A percentile compares a stretch with the other conserved stretches of the same genome.
These are phyloP conservation scores for Tamandua tetradactyla DNA, from an alignment of 2,797 vertebrate species.

Conservation along the genomic window DNA sequence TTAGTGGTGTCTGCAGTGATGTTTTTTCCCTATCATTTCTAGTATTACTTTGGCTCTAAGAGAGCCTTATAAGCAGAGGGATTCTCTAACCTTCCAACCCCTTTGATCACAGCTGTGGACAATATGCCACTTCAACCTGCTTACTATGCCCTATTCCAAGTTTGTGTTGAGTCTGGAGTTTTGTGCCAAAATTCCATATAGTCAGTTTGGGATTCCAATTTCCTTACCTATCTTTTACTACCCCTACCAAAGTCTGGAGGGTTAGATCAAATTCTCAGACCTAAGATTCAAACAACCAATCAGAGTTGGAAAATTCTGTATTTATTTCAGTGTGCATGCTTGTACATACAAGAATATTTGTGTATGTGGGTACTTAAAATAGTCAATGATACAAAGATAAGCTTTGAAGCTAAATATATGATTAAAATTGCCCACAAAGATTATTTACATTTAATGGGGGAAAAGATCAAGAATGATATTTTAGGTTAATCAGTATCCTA, in stretches of 20 bases:
- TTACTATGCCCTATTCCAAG: not conserved
- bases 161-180: not conserved
- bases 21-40: not conserved
- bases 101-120: not conserved
- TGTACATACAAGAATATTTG: not conserved
- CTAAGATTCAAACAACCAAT: not conserved
- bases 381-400: not conserved
- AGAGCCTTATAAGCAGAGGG: not conserved
- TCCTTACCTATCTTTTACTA: not conserved
- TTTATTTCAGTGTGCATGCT: not conserved
- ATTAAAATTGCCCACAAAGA: not conserved
- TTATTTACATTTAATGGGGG: not conserved
- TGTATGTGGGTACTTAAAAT: not conserved
- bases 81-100: not conserved
- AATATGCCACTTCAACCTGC: not conserved
- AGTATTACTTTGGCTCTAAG: not conserved
- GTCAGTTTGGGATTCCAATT: not conserved
- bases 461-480: not conserved
- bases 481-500: not conserved
- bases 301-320: slow-evolving; percentile 12
- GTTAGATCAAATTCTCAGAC: slow-evolving; percentile 10
- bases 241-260: not conserved
- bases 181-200: not conserved
- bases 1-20: not conserved
- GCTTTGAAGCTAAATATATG: not conserved